Evolutionary conservation across 2,797 vertebrate species (phyloP).

Genomic region (Eulemur rubriventer): DNA sequence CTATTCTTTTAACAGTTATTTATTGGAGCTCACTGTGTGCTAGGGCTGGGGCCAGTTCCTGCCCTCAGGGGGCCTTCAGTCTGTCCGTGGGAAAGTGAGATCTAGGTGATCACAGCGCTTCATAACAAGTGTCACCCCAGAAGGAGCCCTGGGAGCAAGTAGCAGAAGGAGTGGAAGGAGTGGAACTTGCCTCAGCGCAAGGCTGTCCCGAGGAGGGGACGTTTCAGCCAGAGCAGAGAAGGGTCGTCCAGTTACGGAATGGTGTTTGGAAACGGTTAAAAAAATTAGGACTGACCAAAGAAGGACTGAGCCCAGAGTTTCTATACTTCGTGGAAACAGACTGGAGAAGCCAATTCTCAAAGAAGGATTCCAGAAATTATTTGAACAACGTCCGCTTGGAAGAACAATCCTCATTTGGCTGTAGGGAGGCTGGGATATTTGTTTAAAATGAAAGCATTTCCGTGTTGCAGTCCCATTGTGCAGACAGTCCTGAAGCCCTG

Average conservation of each 20-base stretch:
- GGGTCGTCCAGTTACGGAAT: no score
- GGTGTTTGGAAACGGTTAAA: no score
- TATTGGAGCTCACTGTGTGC: neutral
- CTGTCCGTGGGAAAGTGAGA: neutral
- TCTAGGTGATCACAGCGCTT: neutral
- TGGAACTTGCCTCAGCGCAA: neutral
- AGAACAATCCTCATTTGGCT: neutral
- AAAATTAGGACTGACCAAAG: neutral
- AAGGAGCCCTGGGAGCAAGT: neutral
- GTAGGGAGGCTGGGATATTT: neutral
- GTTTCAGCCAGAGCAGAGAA: neutral
- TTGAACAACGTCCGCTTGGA: neutral
- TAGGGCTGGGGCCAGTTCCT: neutral
- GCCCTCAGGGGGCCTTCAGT: neutral
- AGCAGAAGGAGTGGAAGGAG: neutral
- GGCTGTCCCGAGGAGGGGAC: neutral
- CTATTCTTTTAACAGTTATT: neutral
- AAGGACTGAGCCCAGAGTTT: neutral
- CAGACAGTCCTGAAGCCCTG: neutral
- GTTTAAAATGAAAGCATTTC: slow-evolving; percentile 1
- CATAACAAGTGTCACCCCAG: neutral
- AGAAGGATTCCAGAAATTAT: neutral
- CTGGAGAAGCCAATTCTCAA: neutral
- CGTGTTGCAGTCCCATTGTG: neutral
- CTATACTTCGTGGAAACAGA: neutral